Percentiles rank a stretch among this genome's conserved stretches.
These are phyloP conservation scores for Corythoichthys intestinalis DNA, from an alignment of 2,113 vertebrate genomes.

Conservation along the genomic window DNA sequence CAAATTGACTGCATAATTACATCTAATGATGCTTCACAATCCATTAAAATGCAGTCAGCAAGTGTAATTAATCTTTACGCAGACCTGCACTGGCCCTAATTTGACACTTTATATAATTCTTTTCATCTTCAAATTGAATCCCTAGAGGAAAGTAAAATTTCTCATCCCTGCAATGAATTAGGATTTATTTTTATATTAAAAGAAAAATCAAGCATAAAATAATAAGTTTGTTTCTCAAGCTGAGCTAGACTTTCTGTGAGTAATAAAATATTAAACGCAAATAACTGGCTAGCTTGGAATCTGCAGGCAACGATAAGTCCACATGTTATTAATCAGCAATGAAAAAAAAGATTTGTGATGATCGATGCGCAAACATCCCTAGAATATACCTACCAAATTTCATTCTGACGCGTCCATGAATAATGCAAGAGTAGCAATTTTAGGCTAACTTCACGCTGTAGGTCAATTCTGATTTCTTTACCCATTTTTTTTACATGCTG, in stretches of 20 bases:
- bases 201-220: neutral
- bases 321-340: no score
- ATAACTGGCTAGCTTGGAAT: neutral
- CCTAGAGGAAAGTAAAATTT: constrained; percentile 1
- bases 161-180: constrained; percentile 34
- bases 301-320: no score
- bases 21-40: constrained; percentile 44
- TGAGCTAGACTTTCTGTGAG: neutral
- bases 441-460: no score
- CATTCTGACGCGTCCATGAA: no score
- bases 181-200: neutral
- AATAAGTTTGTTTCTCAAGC: neutral
- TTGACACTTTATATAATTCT: neutral
- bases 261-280: neutral
- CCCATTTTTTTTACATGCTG: no score
- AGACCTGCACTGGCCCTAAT: neutral
- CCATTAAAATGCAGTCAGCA: constrained; percentile 43
- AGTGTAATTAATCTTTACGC: constrained; percentile 43
- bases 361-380: no score
- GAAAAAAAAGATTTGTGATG: no score
- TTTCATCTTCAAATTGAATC: constrained; percentile 6
- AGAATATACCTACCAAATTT: no score
- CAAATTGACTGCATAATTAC: constrained; percentile 48
- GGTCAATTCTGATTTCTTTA: no score
- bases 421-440: no score